Base-by-base conservation (phyloP, 2,888 invertebrate species). In the Orthosia gracilis region DNA sequence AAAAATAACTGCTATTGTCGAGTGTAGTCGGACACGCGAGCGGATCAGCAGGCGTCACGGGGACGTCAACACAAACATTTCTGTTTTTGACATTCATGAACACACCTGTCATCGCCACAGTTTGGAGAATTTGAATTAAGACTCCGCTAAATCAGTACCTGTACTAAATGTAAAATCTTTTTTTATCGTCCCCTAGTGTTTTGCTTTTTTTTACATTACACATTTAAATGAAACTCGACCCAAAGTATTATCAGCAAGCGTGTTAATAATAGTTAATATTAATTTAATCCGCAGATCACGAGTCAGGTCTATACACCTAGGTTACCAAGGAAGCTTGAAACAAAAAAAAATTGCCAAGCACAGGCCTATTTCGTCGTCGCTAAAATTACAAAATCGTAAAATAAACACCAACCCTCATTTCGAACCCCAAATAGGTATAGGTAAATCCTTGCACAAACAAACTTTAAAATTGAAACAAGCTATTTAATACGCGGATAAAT, bases 401-500 rank as follows among this genome's bases (percentile, higher is more conserved):
- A 40, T n/a, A 55, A 75, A 55, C 21, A 21, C 23, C 17, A 45
- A 54, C 9, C 54, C 15, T 26, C 40, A 66, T 66, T 62, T 12
- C 50, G 31, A 66, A 58, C 31, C n/a, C 18, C 40, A 47, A 74
- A 68, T 74, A 62, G 9, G 40, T 40, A 40, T 40, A 40, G 1
- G 1, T 31, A 47, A 58, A 70, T 63, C 45, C 31, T 45, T 70
- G 26, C 11, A 52, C 67, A 65, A 59, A 74, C 63, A 23, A 62
- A 59, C 40, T 61, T 58, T 26, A 54, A 58, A 68, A 68, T 62
- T 50, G 13, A 47, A 61, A 50, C 40, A 63, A 49, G 61, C 61
- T 69, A 59, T 69, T 52, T 63, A 71, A 69, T 49, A 50, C 61
- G 40, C 31, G 54, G 52, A 21, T 31, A 61, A 68, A 70, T 69